Evolutionary conservation across 2,888 invertebrate genomes (phyloP), one percentile per base, ranked within the genome.

Genomic region (Sminthurides aquaticus): DNA sequence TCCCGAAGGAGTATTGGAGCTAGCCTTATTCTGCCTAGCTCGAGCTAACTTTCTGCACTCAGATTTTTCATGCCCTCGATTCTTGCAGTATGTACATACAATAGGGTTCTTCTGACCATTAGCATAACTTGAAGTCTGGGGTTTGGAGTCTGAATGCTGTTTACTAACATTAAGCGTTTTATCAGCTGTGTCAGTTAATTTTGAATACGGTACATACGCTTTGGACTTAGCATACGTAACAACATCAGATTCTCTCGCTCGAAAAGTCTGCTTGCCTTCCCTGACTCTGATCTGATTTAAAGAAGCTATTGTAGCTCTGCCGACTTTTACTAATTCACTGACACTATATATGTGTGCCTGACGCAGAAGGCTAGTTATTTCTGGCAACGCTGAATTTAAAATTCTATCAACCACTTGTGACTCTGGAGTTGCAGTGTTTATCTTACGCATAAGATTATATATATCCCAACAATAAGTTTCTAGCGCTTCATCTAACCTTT

Each of bases 401-500:
- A 34, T 34, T 11, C 43, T 5, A 5, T 5, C 15, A 34, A 5
- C 5, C 15, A 34, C 15, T 11, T 34, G 8, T 34, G 43, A 5
- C 15, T 34, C 43, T 5, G 43, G 15, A 15, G 15, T 15, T 15
- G 5, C 8, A 34, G 43, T 5, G 15, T 49, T 49, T 57, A 24
- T 43, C 57, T 25, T 43, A 3, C 2, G 25, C 8, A 49, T 26
- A 20, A 25, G 2, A 48, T 15, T 57, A 28, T 43, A 52, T 24
- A 57, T 28, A 3, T 43, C 29, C 62, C 62, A 62, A 24, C 43
- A 22, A 48, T 43, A 62, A 1, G 57, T 28, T 29, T 63, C 63
- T 24, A 63, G 57, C 20, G 63, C 48, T 28, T 63, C 63, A 1
- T 27, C 48, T 5, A 63, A 57, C 20, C 57, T 57, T 57, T 63